phyloP scores from a whole-genome alignment of 2,888 invertebrate species.

The Augochlorella aurata region DNA sequence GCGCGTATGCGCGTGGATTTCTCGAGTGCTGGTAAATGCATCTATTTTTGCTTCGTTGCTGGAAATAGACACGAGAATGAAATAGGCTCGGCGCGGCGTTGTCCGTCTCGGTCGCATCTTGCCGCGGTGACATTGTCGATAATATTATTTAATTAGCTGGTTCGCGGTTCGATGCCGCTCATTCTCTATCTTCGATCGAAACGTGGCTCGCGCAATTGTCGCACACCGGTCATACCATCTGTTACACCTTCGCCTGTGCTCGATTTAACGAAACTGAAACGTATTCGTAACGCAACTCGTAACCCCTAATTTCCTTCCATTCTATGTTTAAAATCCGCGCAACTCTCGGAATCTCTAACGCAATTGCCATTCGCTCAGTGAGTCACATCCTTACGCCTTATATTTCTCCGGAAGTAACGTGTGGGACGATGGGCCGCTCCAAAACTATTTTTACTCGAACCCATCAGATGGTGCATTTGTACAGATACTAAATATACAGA shows the following conservation, averaged over 20 bases:
- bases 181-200: constrained; percentile 21
- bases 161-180: neutral
- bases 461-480: constrained; percentile 24
- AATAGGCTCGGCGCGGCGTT: constrained; percentile 39
- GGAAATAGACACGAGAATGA: constrained; percentile 66
- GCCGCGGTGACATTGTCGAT: constrained; percentile 6
- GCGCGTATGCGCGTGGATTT: constrained; percentile 47
- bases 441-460: constrained; percentile 56
- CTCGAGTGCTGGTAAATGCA: constrained; percentile 54
- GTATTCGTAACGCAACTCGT: neutral
- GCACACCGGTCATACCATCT: no score
- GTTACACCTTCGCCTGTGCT: no score
- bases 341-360: constrained; percentile 7
- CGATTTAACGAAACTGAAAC: neutral
- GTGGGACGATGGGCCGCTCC: constrained; percentile 19
- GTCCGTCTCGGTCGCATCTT: constrained; percentile 13
- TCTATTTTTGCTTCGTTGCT: constrained; percentile 65
- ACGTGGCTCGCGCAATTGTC: neutral
- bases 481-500: constrained; percentile 20
- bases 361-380: constrained; percentile 15
- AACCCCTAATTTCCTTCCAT: no score
- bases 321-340: neutral
- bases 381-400: constrained; percentile 31
- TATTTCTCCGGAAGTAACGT: constrained; percentile 36
- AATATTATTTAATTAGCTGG: constrained; percentile 16